These are phyloP conservation scores for Idaea straminata DNA, from an alignment of 2,888 invertebrate genomes.

Conservation along the genomic window DNA sequence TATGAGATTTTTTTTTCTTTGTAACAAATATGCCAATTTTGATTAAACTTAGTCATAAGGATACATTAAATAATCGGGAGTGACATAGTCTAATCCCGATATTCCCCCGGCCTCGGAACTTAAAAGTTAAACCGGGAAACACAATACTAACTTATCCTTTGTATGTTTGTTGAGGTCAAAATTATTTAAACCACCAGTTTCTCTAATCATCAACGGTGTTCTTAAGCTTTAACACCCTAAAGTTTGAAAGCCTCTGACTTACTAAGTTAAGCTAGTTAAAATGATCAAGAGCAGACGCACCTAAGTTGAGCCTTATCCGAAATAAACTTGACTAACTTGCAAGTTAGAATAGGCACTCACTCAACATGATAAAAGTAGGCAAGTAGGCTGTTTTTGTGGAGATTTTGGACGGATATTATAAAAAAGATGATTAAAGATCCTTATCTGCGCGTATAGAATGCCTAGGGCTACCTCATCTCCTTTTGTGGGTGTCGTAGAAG, in stretches of 20 bases:
- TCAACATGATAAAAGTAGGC: background rate
- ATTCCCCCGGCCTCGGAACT: too few relatives aligned
- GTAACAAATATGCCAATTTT: too few relatives aligned
- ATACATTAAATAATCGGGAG: too few relatives aligned
- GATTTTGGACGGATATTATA: background rate
- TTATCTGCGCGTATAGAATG: too few relatives aligned
- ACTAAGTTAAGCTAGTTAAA: conserved; percentile 1
- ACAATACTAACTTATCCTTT: background rate
- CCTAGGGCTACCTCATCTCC: too few relatives aligned
- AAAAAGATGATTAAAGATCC: background rate
- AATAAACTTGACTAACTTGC: background rate
- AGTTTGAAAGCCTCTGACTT: background rate
- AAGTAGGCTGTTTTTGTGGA: background rate
- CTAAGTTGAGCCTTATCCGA: background rate
- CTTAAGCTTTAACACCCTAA: background rate
- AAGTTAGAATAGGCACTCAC: background rate
- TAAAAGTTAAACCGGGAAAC: too few relatives aligned
- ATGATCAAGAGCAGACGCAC: conserved; percentile 1
- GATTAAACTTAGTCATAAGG: too few relatives aligned
- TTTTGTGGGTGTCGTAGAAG: too few relatives aligned
- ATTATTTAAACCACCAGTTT: background rate
- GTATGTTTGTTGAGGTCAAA: background rate
- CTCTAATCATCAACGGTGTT: background rate
- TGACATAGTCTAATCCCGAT: too few relatives aligned
- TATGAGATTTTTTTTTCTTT: too few relatives aligned